phyloP scores from a whole-genome alignment of 2,797 vertebrate genomes.

The Microctenopoma stevenorrisi region DNA sequence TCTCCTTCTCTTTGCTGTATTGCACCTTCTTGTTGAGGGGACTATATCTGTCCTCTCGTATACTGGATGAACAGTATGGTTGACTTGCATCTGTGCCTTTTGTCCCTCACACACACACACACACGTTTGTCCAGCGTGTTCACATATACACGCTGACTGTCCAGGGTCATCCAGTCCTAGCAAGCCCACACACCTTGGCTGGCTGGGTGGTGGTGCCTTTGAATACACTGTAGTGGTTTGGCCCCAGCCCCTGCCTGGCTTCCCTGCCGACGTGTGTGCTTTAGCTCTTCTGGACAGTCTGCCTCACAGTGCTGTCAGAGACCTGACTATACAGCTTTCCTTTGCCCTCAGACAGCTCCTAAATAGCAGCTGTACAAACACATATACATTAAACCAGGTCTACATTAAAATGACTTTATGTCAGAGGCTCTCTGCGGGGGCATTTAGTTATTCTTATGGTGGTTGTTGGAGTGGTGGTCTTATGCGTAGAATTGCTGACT shows the following conservation, averaged over 20 bases:
- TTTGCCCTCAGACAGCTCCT: conserved; percentile 68
- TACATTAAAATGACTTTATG: conserved; percentile 76
- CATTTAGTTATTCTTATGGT: conserved; percentile 62
- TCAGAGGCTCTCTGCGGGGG: conserved; percentile 65
- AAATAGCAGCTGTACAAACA: conserved; percentile 82
- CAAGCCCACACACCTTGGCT: conserved; percentile 84
- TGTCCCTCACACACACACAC: conserved; percentile 23
- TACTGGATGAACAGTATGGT: conserved; percentile 54
- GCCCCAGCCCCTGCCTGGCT: conserved; percentile 64
- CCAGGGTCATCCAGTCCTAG: conserved; percentile 67
- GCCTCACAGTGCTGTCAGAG: conserved; percentile 56
- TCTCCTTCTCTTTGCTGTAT: conserved; percentile 18
- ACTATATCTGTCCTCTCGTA: conserved; percentile 57
- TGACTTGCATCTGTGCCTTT: conserved; percentile 29
- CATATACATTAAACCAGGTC: conserved; percentile 72
- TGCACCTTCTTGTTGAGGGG: conserved; percentile 32
- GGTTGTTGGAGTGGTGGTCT: conserved; percentile 70
- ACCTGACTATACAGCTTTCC: conserved; percentile 47
- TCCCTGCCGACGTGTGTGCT: conserved; percentile 56
- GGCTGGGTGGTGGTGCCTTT: conserved; percentile 80
- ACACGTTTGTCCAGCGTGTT: conserved; percentile 17
- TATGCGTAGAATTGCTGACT: conserved; percentile 65
- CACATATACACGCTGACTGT: conserved; percentile 50
- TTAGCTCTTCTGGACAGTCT: conserved; percentile 70
- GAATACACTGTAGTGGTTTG: conserved; percentile 82